A percentile compares a stretch with the other conserved stretches of the same genome.
phyloP scores from a whole-genome alignment of 1,140 invertebrate genomes.

The Proctacanthus coquilletti region DNA sequence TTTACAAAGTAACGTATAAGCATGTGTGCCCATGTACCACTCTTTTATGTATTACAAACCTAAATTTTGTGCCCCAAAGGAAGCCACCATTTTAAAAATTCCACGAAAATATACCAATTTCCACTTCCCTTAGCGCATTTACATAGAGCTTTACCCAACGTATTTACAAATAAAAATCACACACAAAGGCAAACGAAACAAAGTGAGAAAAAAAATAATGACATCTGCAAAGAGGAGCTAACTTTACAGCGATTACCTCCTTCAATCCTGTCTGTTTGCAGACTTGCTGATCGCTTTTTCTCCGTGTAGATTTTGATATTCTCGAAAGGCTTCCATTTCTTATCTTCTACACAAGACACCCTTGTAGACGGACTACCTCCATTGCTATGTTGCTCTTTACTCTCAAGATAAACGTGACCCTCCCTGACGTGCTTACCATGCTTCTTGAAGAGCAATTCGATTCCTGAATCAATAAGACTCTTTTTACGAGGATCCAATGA shows the following conservation, averaged over 20 bases:
- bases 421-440: neutral
- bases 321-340: constrained; percentile 5
- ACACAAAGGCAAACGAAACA: neutral
- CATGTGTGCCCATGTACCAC: no score
- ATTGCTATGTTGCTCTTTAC: neutral
- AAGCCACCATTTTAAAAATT: no score
- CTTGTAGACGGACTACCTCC: neutral
- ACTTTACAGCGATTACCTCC: neutral
- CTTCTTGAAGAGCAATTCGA: constrained; percentile 6
- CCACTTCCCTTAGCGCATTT: no score
- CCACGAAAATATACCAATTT: no score
- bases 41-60: no score
- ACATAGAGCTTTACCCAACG: no score
- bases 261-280: neutral
- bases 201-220: neutral
- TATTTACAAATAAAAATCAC: neutral
- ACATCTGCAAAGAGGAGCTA: neutral
- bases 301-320: constrained; percentile 5
- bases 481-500: constrained; percentile 2
- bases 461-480: constrained; percentile 5
- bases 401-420: neutral
- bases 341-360: neutral
- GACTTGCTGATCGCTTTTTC: neutral
- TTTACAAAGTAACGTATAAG: no score
- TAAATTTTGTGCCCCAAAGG: no score